Conservation (phyloP, 2,113 vertebrate genomes). For the Calyptomena viridis region DNA sequence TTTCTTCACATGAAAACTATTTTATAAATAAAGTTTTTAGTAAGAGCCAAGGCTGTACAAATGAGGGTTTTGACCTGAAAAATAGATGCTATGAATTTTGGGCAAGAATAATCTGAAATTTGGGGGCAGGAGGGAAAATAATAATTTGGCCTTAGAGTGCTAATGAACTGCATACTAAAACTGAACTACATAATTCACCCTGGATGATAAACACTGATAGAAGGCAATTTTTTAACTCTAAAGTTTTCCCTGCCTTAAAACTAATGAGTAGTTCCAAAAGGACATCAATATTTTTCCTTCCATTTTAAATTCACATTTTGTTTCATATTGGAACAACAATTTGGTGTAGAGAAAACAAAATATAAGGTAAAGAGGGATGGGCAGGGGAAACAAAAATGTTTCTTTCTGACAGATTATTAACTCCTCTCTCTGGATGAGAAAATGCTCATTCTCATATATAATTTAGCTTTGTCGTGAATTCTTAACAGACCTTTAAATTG, state of each 20-base stretch:
- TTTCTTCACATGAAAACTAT: background rate
- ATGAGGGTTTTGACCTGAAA: background rate
- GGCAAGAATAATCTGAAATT: background rate
- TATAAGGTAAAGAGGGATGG: background rate
- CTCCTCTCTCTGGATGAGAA: background rate
- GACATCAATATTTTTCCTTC: background rate
- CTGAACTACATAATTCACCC: background rate
- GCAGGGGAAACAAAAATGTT: background rate
- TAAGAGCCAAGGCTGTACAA: background rate
- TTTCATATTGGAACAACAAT: background rate
- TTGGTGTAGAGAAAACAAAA: background rate
- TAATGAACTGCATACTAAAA: slow-evolving; percentile 11
- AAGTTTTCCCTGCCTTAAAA: background rate
- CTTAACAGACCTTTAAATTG: slow-evolving; percentile 43
- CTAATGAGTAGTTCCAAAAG: background rate
- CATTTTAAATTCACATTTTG: background rate
- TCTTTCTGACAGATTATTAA: background rate
- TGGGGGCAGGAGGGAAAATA: background rate
- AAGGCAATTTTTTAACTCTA: background rate
- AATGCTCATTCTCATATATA: background rate
- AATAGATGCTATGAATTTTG: background rate
- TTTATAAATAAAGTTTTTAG: background rate
- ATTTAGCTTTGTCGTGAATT: slow-evolving; percentile 36
- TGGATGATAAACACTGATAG: background rate
- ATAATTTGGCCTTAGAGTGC: background rate